These are phyloP conservation scores for Xylocopa sonorina DNA, from an alignment of 1,140 invertebrate species.

Conservation along the genomic window DNA sequence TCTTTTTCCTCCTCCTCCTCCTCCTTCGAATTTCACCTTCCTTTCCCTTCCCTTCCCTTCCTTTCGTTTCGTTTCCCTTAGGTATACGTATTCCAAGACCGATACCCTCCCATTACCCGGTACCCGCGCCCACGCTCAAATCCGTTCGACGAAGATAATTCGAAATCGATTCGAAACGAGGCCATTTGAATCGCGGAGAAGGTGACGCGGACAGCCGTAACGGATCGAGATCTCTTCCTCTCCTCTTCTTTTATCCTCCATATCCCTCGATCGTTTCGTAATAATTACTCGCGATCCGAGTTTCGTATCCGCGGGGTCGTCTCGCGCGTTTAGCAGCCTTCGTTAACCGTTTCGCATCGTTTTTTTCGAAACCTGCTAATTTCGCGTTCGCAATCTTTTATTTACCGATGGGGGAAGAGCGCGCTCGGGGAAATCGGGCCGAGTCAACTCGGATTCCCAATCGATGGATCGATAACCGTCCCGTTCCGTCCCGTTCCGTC, in stretches of 20 bases:
- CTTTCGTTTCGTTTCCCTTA: not conserved
- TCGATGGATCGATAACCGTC: slow-evolving; percentile 22
- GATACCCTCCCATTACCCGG: slow-evolving; percentile 34
- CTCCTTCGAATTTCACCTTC: slow-evolving; percentile 11
- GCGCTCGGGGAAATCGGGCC: not conserved
- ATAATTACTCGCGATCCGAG: slow-evolving; percentile 17
- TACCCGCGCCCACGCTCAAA: slow-evolving; percentile 49
- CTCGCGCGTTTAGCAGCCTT: too few relatives aligned
- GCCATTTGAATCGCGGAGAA: slow-evolving; percentile 70
- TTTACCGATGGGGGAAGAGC: not conserved
- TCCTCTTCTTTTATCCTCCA: not conserved
- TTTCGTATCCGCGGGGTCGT: too few relatives aligned
- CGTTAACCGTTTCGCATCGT: too few relatives aligned
- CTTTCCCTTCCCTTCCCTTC: not conserved
- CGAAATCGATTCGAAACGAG: slow-evolving; percentile 76
- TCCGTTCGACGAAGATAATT: slow-evolving; percentile 72
- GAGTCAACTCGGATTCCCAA: not conserved
- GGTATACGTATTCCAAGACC: too few relatives aligned
- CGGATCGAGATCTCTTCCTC: slow-evolving; percentile 47
- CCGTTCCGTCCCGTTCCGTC: not conserved
- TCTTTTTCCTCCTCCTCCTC: not conserved
- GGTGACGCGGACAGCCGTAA: slow-evolving; percentile 25
- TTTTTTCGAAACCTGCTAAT: too few relatives aligned
- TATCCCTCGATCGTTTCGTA: slow-evolving; percentile 62
- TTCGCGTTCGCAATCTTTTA: not conserved